phyloP scores from a whole-genome alignment of 1,140 invertebrate species.

The Rhynchophorus ferrugineus region DNA sequence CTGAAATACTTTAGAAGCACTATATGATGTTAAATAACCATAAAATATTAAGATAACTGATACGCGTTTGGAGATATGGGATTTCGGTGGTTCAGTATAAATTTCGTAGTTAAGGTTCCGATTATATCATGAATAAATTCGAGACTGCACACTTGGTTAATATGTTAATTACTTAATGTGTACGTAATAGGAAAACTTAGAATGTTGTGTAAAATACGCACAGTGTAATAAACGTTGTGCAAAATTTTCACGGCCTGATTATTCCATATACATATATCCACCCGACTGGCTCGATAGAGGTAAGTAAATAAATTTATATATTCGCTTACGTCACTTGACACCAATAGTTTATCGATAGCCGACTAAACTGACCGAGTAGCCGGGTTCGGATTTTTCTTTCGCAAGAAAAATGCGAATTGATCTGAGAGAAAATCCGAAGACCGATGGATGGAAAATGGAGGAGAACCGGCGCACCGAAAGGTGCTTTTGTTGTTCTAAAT shows the following conservation, averaged over 20 bases:
- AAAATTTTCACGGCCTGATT: slow-evolving; percentile 20
- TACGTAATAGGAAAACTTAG: slow-evolving; percentile 12
- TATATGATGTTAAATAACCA: no score
- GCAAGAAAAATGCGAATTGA: background rate
- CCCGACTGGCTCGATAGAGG: background rate
- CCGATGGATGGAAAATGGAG: no score
- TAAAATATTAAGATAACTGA: no score
- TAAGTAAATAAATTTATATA: slow-evolving; percentile 10
- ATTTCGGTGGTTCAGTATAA: no score
- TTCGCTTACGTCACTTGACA: slow-evolving; percentile 10
- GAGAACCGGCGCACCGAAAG: no score
- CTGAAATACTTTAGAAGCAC: no score
- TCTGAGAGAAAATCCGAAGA: background rate
- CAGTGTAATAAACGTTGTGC: slow-evolving; percentile 9
- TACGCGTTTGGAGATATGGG: no score
- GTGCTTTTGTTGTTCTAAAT: no score
- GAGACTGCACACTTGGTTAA: slow-evolving; percentile 12
- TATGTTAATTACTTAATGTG: slow-evolving; percentile 16
- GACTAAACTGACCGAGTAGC: background rate
- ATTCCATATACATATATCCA: slow-evolving; percentile 10
- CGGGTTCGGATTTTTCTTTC: background rate
- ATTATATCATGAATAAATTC: background rate
- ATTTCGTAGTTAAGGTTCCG: no score
- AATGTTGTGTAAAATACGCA: slow-evolving; percentile 1
- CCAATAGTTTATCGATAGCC: slow-evolving; percentile 8